Conservation (phyloP, 2,888 invertebrate species). For the Caenorhabditis sp. region DNA sequence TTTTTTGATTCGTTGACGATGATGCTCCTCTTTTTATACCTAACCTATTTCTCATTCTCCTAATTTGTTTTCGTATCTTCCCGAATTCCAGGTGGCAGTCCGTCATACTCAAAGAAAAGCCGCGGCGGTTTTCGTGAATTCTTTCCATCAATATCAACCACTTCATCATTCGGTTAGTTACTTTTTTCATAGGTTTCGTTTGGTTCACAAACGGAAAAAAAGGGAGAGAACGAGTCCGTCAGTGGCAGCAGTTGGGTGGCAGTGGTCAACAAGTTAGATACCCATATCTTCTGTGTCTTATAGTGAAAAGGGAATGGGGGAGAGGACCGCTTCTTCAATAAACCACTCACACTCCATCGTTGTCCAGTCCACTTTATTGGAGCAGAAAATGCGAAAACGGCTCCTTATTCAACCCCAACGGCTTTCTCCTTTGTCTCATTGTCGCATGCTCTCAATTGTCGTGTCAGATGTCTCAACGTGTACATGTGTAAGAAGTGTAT, state of each 20-base stretch:
- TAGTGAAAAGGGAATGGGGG: conserved; percentile 35
- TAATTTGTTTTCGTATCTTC: neutral
- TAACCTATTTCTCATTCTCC: neutral
- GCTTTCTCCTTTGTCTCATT: conserved; percentile 54
- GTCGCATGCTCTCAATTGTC: conserved; percentile 59
- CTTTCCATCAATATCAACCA: conserved; percentile 53
- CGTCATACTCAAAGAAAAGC: conserved; percentile 58
- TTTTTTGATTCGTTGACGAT: too few relatives aligned
- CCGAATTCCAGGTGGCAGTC: conserved; percentile 56
- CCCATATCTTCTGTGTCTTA: conserved; percentile 55
- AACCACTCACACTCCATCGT: conserved; percentile 54
- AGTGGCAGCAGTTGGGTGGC: conserved; percentile 8
- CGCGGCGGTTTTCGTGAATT: conserved; percentile 52
- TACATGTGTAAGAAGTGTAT: conserved; percentile 45
- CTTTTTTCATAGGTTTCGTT: neutral
- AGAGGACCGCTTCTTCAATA: conserved; percentile 44
- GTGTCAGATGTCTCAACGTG: conserved; percentile 61
- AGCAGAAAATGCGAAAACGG: conserved; percentile 62
- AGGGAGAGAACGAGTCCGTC: conserved; percentile 18
- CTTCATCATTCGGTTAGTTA: conserved; percentile 63
- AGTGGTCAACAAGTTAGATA: conserved; percentile 57
- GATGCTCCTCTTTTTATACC: too few relatives aligned
- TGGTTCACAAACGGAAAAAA: conserved; percentile 1
- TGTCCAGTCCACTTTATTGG: conserved; percentile 57
- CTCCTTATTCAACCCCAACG: conserved; percentile 59